These are phyloP conservation scores for Augochlora pura DNA, from an alignment of 1,140 invertebrate genomes.

Conservation along the genomic window DNA sequence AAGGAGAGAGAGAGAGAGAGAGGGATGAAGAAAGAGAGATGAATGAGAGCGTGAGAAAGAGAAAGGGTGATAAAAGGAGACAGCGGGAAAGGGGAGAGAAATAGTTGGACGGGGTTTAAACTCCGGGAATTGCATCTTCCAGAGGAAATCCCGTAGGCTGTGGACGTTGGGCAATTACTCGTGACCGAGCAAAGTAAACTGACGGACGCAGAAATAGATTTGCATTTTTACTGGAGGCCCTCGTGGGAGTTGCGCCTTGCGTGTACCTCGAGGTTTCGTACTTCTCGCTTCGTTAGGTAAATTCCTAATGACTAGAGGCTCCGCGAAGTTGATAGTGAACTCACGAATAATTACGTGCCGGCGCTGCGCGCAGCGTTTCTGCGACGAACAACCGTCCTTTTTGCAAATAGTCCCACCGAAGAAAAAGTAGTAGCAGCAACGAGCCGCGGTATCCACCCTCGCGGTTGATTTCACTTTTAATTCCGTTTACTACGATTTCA, in stretches of 20 bases:
- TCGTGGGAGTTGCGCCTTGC: slow-evolving; percentile 26
- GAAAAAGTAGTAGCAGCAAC: too few relatives aligned
- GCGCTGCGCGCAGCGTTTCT: neutral
- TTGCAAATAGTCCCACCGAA: neutral
- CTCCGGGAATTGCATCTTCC: slow-evolving; percentile 45
- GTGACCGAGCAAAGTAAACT: slow-evolving; percentile 50
- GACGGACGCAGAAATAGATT: slow-evolving; percentile 49
- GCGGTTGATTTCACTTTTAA: too few relatives aligned
- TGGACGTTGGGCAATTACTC: slow-evolving; percentile 53
- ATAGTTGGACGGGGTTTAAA: slow-evolving; percentile 47
- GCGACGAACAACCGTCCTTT: neutral
- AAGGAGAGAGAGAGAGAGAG: neutral
- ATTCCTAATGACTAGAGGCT: slow-evolving; percentile 32
- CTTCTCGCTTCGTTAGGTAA: slow-evolving; percentile 38
- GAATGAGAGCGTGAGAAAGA: neutral
- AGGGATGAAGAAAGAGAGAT: neutral
- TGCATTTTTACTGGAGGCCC: slow-evolving; percentile 42
- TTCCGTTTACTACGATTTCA: too few relatives aligned
- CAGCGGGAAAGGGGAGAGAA: slow-evolving; percentile 6
- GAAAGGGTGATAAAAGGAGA: neutral
- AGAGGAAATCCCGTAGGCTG: slow-evolving; percentile 43
- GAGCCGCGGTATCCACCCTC: too few relatives aligned
- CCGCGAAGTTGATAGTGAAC: slow-evolving; percentile 10
- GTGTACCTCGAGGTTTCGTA: slow-evolving; percentile 30
- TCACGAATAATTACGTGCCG: slow-evolving; percentile 21